Percentiles rank a stretch among this genome's conserved stretches.
phyloP scores from a whole-genome alignment of 2,888 invertebrate genomes.

The Eulithis testata region DNA sequence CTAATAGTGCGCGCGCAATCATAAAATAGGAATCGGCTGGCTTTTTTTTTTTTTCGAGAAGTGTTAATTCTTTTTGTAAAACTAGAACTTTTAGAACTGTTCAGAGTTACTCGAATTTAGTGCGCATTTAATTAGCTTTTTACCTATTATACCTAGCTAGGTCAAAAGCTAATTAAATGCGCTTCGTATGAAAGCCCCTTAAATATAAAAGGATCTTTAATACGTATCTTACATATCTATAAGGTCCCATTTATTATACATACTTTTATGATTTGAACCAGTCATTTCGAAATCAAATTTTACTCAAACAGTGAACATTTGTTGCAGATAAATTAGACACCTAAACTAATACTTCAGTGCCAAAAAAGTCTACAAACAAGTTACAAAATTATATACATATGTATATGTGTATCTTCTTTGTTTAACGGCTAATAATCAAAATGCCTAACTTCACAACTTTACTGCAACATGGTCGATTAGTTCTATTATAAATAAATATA shows the following conservation, averaged over 20 bases:
- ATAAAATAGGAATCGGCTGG: conserved; percentile 2
- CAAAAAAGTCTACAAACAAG: too few species aligned
- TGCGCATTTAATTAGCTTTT: too few species aligned
- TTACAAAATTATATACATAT: too few species aligned
- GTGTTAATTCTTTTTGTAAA: too few species aligned
- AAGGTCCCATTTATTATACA: neutral
- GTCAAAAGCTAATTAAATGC: too few species aligned
- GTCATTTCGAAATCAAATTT: neutral
- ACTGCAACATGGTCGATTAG: conserved; percentile 8
- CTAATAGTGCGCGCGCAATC: conserved; percentile 69
- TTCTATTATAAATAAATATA: neutral
- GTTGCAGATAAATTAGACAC: neutral
- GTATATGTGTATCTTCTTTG: too few species aligned
- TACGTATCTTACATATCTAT: too few species aligned
- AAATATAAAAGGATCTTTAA: too few species aligned
- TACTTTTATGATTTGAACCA: neutral
- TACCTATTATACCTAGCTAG: too few species aligned
- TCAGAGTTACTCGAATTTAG: too few species aligned
- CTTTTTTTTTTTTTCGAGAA: neutral
- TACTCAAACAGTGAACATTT: neutral
- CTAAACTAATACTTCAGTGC: neutral
- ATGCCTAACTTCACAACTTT: conserved; percentile 1
- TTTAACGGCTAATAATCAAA: neutral
- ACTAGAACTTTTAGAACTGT: too few species aligned
- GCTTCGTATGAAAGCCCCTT: too few species aligned